A percentile compares a stretch with the other conserved stretches of the same genome.
phyloP scores from a whole-genome alignment of 1,140 invertebrate species.

The Drosophila tropicalis region DNA sequence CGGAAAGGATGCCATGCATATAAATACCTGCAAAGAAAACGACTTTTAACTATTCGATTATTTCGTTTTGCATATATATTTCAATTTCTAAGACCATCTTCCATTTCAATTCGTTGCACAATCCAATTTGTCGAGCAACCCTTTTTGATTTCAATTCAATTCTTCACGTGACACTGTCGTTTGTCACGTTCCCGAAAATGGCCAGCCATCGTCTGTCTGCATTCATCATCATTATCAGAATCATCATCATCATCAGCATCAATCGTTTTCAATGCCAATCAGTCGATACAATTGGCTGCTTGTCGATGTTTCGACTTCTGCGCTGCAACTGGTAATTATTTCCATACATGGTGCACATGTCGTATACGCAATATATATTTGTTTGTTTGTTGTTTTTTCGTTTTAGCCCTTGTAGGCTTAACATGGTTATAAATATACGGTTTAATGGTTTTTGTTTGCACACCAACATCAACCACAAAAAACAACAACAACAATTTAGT shows the following conservation, averaged over 20 bases:
- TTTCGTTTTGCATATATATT: neutral
- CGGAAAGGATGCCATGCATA: too few species aligned
- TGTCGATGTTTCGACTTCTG: conserved; percentile 36
- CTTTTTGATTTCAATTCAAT: conserved; percentile 17
- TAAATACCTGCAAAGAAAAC: too few species aligned
- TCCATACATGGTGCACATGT: conserved; percentile 28
- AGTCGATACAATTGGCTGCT: conserved; percentile 28
- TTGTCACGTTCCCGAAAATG: conserved; percentile 41
- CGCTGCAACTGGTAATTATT: conserved; percentile 42
- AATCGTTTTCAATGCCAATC: conserved; percentile 19
- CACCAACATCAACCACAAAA: conserved; percentile 3
- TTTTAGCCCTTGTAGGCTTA: conserved; percentile 40
- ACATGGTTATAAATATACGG: conserved; percentile 28
- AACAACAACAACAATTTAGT: conserved; percentile 32
- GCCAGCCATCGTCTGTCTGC: conserved; percentile 7
- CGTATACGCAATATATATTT: conserved; percentile 49
- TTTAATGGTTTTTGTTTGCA: neutral
- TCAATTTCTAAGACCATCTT: neutral
- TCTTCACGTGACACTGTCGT: conserved; percentile 31
- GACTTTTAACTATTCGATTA: too few species aligned
- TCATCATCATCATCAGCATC: neutral
- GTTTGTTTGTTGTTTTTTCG: neutral
- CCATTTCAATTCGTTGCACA: neutral
- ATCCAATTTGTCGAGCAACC: neutral
- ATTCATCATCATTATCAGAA: conserved; percentile 3